phyloP scores from a whole-genome alignment of 1,140 invertebrate genomes.

The Linepithema humile region DNA sequence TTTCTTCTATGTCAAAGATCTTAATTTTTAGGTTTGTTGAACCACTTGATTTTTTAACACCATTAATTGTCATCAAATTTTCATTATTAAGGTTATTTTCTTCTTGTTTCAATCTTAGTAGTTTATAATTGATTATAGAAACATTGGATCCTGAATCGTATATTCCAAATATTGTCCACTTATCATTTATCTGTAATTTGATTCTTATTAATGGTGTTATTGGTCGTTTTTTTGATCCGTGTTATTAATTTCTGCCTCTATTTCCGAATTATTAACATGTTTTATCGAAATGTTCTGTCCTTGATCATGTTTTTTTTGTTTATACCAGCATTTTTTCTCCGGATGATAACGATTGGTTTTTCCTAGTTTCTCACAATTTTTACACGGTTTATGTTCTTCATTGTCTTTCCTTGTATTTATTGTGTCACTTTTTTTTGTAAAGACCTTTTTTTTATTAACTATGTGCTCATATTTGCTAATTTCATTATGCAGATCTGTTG shows the following conservation, averaged over 20 bases:
- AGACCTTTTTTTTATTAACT: not conserved
- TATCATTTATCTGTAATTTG: not conserved
- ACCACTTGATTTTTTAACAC: too few species aligned
- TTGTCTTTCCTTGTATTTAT: not conserved
- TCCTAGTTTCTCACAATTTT: not conserved
- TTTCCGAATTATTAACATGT: not conserved
- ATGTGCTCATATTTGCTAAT: slow-evolving; percentile 16
- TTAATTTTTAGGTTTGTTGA: slow-evolving; percentile 51
- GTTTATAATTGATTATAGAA: slow-evolving; percentile 32
- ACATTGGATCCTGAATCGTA: slow-evolving; percentile 46
- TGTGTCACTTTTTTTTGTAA: not conserved
- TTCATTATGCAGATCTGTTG: slow-evolving; percentile 5
- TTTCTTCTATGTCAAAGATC: slow-evolving; percentile 43
- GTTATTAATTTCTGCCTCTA: slow-evolving; percentile 31
- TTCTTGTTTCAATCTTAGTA: slow-evolving; percentile 3
- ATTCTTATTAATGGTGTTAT: slow-evolving; percentile 42
- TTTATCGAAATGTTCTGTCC: not conserved
- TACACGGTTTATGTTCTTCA: not conserved
- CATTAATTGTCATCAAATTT: slow-evolving; percentile 49
- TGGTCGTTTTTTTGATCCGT: slow-evolving; percentile 49
- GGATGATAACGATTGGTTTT: not conserved
- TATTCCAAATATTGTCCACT: not conserved
- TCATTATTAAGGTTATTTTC: slow-evolving; percentile 38
- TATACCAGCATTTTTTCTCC: not conserved
- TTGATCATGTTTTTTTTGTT: not conserved